phyloP scores from a whole-genome alignment of 2,797 vertebrate genomes.

The Tragelaphus eurycerus region DNA sequence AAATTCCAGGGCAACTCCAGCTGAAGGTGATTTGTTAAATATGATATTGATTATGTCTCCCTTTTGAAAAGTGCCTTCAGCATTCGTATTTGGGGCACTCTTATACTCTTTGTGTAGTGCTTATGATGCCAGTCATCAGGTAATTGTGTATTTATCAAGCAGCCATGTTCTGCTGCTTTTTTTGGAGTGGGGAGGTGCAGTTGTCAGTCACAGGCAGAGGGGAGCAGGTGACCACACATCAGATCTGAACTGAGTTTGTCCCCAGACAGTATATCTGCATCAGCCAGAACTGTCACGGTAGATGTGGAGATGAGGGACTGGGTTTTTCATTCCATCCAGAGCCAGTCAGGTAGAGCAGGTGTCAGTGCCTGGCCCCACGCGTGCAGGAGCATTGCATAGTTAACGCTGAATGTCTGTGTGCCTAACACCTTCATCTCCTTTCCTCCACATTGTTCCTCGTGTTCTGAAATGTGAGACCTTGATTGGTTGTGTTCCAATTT shows the following conservation, averaged over 20 bases:
- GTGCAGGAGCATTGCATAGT: slow-evolving; percentile 53
- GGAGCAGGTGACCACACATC: slow-evolving; percentile 17
- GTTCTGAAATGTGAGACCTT: slow-evolving; percentile 53
- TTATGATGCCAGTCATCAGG: not conserved
- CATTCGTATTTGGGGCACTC: not conserved
- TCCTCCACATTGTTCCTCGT: slow-evolving; percentile 56
- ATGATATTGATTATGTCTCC: not conserved
- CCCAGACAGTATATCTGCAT: slow-evolving; percentile 35
- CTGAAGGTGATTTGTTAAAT: slow-evolving; percentile 39
- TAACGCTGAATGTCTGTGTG: slow-evolving; percentile 64
- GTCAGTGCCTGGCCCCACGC: slow-evolving; percentile 14
- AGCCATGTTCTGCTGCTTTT: slow-evolving; percentile 25
- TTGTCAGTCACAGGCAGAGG: not conserved
- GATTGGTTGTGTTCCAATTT: slow-evolving; percentile 59
- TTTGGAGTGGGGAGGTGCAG: not conserved
- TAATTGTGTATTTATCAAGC: slow-evolving; percentile 19
- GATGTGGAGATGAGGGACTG: slow-evolving; percentile 51
- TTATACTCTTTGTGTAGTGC: not conserved
- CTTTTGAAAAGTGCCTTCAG: slow-evolving; percentile 48
- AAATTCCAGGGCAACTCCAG: slow-evolving; percentile 53
- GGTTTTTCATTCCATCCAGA: slow-evolving; percentile 53
- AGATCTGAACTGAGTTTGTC: slow-evolving; percentile 8
- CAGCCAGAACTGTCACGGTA: slow-evolving; percentile 23
- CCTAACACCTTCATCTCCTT: slow-evolving; percentile 75
- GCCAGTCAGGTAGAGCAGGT: slow-evolving; percentile 68